Base-by-base conservation (phyloP, 2,113 vertebrate species). In the Hippocampus mohnikei region DNA sequence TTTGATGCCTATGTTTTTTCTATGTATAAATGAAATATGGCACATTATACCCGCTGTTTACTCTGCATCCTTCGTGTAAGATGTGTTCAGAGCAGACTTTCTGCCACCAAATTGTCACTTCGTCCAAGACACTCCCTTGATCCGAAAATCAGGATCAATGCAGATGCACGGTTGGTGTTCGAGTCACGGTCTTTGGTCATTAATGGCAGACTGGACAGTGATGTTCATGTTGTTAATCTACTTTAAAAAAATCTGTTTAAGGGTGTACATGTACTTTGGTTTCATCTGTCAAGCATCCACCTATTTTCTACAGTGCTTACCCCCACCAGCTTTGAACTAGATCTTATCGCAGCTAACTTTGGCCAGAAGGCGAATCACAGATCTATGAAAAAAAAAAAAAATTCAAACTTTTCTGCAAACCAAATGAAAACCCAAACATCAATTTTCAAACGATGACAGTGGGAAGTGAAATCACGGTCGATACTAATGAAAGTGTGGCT, bases 401-500 rank as follows among this genome's bases (percentile, higher is more conserved):
- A n/a, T n/a, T 3, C 1, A 27, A 56, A 58, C 55, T 58, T 58
- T 58, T 58, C 12, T 27, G 55, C 33, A 37, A 62, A 40, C 60
- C 61, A 13, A 42, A 20, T 37, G 27, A 20, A 8, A 6, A 20
- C 16, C 58, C 33, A 33, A 37, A 40, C 20, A 64, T 4, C 21
- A 11, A 15, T 27, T 25, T 58, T 65, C 37, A 44, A n/a, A 65
- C 20, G 13, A 37, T 40, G 46, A 53, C 27, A 67, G 27, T 27
- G 16, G 9, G 15, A 64, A 42, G 59, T 70, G 60, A 73, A 76
- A 70, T 62, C 66, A 71, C 72, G 73, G 50, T 66, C 7, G 23
- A 50, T 41, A 46, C 74, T 33, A 21, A 20, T 64, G 69, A 73
- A 67, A 46, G 53, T 53, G 53, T 52, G 61, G 25, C 52, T 64